Conservation (phyloP, 2,797 vertebrate species). For the Spondyliosoma cantharus region DNA sequence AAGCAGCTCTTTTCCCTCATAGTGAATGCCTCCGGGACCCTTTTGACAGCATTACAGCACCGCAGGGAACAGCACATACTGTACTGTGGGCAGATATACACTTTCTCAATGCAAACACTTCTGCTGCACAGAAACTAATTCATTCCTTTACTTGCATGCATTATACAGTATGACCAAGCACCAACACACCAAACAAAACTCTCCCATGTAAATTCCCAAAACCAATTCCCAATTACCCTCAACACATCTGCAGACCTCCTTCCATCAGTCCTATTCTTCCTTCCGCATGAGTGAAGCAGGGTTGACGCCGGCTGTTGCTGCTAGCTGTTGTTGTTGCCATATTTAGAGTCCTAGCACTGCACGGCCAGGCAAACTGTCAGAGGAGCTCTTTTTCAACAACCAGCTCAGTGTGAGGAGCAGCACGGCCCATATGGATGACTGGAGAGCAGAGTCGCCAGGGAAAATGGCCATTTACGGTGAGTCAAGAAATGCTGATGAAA, state of each 20-base stretch:
- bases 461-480: constrained; percentile 57
- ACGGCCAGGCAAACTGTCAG: constrained; percentile 67
- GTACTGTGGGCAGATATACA: constrained; percentile 18
- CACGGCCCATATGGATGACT: constrained; percentile 58
- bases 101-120: constrained; percentile 3
- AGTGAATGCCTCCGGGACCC: constrained; percentile 44
- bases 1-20: constrained; percentile 51
- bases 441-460: constrained; percentile 50
- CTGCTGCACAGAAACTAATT: constrained; percentile 22
- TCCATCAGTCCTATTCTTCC: constrained; percentile 38
- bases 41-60: constrained; percentile 52
- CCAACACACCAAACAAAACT: constrained; percentile 8
- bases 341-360: constrained; percentile 65
- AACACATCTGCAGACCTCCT: constrained; percentile 23
- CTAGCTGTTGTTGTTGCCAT: constrained; percentile 67
- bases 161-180: constrained; percentile 19
- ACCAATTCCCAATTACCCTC: no score
- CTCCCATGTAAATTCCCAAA: constrained; percentile 22
- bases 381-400: constrained; percentile 60
- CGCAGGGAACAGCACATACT: constrained; percentile 46
- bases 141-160: constrained; percentile 2
- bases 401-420: constrained; percentile 41
- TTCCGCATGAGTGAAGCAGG: constrained; percentile 53
- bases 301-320: constrained; percentile 59
- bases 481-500: constrained; percentile 62